phyloP scores from a whole-genome alignment of 2,113 vertebrate genomes.

The Peromyscus maniculatus region DNA sequence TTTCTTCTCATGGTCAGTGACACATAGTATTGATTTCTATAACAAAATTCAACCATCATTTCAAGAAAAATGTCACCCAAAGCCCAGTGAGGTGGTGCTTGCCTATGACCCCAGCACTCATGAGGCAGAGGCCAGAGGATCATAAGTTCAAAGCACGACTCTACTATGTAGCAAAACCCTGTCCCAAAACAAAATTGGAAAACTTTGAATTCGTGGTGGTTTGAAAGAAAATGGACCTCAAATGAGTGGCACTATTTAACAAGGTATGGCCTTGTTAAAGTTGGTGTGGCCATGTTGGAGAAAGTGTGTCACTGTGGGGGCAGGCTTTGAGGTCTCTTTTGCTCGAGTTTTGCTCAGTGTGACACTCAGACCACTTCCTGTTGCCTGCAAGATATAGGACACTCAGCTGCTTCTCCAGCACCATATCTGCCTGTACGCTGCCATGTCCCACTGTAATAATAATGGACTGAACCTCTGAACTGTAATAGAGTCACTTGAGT shows the following conservation, averaged over 20 bases:
- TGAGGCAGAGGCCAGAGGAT: background rate
- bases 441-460: background rate
- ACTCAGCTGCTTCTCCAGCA: background rate
- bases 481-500: background rate
- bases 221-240: background rate
- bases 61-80: slow-evolving; percentile 46
- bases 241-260: background rate
- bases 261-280: background rate
- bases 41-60: background rate
- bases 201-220: background rate
- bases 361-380: background rate
- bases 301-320: background rate
- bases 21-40: slow-evolving; percentile 26
- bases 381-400: background rate
- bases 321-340: background rate
- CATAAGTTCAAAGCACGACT: background rate
- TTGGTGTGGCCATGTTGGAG: background rate
- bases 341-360: background rate
- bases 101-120: background rate
- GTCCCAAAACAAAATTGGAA: background rate
- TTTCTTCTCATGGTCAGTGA: slow-evolving; percentile 43
- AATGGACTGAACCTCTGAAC: background rate
- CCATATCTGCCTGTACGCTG: background rate
- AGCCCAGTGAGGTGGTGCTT: background rate
- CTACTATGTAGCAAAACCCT: background rate